These are phyloP conservation scores for Mayetiola destructor DNA, from an alignment of 2,888 invertebrate genomes.

Conservation along the genomic window DNA sequence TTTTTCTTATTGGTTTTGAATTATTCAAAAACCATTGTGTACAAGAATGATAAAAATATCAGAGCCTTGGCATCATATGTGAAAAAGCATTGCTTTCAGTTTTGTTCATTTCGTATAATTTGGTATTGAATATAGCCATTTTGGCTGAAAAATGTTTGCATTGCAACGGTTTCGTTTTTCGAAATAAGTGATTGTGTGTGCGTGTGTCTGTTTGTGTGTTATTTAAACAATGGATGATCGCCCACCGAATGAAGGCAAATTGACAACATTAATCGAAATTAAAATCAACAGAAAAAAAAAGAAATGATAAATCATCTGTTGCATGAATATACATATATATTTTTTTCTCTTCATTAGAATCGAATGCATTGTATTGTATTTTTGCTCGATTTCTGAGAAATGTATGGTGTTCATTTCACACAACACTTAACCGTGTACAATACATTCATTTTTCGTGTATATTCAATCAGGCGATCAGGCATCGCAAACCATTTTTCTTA, in stretches of 20 bases:
- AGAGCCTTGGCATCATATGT: constrained; percentile 38
- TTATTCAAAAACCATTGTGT: constrained; percentile 14
- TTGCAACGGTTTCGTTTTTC: neutral
- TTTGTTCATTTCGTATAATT: no score
- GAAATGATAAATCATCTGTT: no score
- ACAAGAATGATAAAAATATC: constrained; percentile 36
- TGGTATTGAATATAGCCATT: neutral
- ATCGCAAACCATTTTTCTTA: neutral
- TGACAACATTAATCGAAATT: no score
- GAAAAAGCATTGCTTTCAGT: constrained; percentile 33
- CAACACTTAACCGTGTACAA: neutral
- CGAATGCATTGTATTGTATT: neutral
- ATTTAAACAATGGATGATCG: neutral
- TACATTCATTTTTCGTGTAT: neutral
- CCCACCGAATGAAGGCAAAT: neutral
- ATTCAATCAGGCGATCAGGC: neutral
- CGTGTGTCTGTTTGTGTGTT: neutral
- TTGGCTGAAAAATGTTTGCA: neutral
- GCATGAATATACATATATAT: no score
- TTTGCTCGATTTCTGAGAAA: neutral
- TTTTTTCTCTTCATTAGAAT: no score
- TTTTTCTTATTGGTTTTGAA: neutral
- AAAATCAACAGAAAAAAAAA: no score
- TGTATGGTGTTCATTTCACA: neutral
- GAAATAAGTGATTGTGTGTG: neutral